These are phyloP conservation scores for Otolemur crassicaudatus DNA, from an alignment of 2,797 vertebrate genomes.

Conservation along the genomic window DNA sequence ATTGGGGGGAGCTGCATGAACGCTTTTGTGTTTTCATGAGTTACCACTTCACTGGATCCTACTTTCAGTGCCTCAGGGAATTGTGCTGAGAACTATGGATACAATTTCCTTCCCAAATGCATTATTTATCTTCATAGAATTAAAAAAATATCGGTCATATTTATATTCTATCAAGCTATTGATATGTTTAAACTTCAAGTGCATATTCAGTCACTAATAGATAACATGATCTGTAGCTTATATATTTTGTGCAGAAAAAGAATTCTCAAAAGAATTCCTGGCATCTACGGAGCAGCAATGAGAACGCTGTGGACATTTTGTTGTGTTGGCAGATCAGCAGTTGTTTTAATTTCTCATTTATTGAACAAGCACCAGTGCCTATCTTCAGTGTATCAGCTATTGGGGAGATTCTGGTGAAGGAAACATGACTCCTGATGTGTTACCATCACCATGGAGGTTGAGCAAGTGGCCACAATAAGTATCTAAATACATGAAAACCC, in stretches of 20 bases:
- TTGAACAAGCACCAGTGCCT: neutral
- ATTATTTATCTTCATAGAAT: slow-evolving; percentile 22
- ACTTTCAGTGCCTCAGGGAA: slow-evolving; percentile 20
- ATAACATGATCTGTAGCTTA: neutral
- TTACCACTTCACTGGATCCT: neutral
- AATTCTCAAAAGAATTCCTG: neutral
- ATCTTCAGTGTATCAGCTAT: neutral
- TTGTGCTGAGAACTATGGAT: neutral
- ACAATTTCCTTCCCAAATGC: neutral
- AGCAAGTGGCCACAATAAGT: neutral
- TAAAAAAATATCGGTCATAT: neutral
- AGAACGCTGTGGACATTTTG: neutral
- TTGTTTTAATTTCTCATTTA: neutral
- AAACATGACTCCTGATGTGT: neutral
- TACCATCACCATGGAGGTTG: neutral
- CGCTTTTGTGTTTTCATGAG: neutral
- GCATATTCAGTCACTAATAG: neutral
- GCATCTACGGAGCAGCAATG: neutral
- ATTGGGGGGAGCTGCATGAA: neutral
- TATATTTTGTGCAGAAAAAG: neutral
- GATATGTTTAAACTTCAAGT: slow-evolving; percentile 43
- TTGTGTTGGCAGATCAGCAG: neutral
- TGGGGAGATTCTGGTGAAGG: neutral
- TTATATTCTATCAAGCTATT: slow-evolving; percentile 10
- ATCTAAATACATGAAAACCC: neutral